Percentiles rank a stretch among this genome's conserved stretches.
Conservation (phyloP, 2,797 vertebrate species). For the Pipistrellus pygmaeus region DNA sequence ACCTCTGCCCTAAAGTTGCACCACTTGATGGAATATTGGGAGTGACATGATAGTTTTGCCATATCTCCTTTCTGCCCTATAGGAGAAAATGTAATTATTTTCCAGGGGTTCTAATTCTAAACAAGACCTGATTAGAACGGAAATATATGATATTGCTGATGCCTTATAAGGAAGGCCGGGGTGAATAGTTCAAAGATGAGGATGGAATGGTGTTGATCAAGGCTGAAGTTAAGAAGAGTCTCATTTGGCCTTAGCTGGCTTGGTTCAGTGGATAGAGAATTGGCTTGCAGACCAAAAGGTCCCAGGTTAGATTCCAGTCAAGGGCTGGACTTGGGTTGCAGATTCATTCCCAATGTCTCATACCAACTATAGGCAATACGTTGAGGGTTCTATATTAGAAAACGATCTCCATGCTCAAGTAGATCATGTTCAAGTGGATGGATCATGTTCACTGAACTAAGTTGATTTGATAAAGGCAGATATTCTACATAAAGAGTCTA, state of each 20-base stretch:
- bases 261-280: too few species aligned
- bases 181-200: not conserved
- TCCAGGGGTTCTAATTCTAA: not conserved
- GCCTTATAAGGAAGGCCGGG: not conserved
- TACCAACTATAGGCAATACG: not conserved
- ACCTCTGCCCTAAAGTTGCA: not conserved
- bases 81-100: not conserved
- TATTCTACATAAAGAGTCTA: not conserved
- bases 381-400: not conserved
- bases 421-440: not conserved
- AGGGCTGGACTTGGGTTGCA: too few species aligned
- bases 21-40: not conserved
- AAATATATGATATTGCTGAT: not conserved
- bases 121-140: not conserved
- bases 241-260: not conserved
- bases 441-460: not conserved
- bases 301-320: too few species aligned
- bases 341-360: not conserved
- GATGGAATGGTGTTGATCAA: not conserved
- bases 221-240: not conserved
- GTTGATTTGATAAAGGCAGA: not conserved
- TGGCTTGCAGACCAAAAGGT: too few species aligned
- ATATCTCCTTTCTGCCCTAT: not conserved
- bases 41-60: not conserved
- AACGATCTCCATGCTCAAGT: not conserved